Evolutionary conservation across 2,888 invertebrate genomes (phyloP), one percentile per base, ranked within the genome.

Genomic region (Ophraella communa): DNA sequence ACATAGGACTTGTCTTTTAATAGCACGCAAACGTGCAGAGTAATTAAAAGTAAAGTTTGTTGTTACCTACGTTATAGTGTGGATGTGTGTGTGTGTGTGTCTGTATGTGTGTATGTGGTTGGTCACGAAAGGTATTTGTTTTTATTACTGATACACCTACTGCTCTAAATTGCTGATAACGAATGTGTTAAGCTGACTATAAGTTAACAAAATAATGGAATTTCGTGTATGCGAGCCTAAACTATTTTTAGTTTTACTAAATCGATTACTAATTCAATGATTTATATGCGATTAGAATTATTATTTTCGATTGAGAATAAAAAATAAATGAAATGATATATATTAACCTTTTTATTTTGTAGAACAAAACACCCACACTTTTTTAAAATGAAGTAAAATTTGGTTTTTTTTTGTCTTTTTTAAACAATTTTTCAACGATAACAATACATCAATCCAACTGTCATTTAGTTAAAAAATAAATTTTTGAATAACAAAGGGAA

Each of bases 121-220:
- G 59, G 74, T 73, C 74, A 74, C 74, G 74, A 73, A 71, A 64
- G 58, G 66, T 66, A 66, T 64, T 67, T 61, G 62, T 60, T 65
- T 68, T 66, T 68, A 67, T 64, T 66, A 61, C 55, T 58, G 56
- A 58, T 68, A 64, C 64, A 51, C 66, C 63, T 52, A 52, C 61
- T 57, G 52, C 54, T 59, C 49, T 42, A 51, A 59, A 59, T 59
- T 59, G 59, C 58, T 49, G 59, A 59, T 59, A 51, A 59, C 51
- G 47, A 51, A 33, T 39, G 23, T 23, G 51, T 51, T 27, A 23
- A 30, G 14, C 47, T 47, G n/a, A 21, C 51, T 39, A 39, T 51
- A 51, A 59, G 35, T 51, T 35, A 42, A 47, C 24, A 18, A 23
- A 23, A 24, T 17, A 21, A 42, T 59, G 51, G 58, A 18, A 51